Percentiles rank a stretch among this genome's conserved stretches.
Evolutionary conservation across 2,888 invertebrate species (phyloP).

Genomic region (Congeria kusceri): DNA sequence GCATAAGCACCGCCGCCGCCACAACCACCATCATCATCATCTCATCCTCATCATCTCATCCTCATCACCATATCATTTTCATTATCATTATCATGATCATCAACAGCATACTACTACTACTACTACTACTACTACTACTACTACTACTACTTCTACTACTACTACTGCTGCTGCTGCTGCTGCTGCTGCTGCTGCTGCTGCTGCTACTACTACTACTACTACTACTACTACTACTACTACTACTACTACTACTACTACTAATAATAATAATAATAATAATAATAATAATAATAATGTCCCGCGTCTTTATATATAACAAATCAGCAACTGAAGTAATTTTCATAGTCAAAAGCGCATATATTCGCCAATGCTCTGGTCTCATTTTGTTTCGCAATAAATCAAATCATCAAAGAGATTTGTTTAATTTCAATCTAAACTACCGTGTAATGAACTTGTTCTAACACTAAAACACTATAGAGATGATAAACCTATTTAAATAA

Average conservation of each 20-base stretch:
- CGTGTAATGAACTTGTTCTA: conserved; percentile 40
- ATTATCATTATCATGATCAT: neutral
- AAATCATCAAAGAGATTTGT: conserved; percentile 16
- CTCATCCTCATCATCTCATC: neutral
- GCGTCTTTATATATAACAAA: too few relatives aligned
- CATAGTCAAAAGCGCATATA: neutral
- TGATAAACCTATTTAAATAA: conserved; percentile 40
- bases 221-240: too few relatives aligned
- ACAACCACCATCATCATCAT: too few relatives aligned
- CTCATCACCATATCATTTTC: neutral
- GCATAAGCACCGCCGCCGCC: neutral
- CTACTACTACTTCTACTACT: neutral
- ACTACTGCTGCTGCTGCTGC: too few relatives aligned
- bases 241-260: too few relatives aligned
- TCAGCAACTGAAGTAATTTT: too few relatives aligned
- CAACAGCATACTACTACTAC: neutral
- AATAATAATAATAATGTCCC: neutral
- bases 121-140: neutral
- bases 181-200: too few relatives aligned
- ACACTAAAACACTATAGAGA: conserved; percentile 19
- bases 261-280: too few relatives aligned
- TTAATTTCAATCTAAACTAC: conserved; percentile 30
- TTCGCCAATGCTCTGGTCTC: neutral
- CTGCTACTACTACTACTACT: too few relatives aligned
- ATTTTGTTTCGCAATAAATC: conserved; percentile 12